A percentile compares a stretch with the other conserved stretches of the same genome.
Evolutionary conservation across 2,113 vertebrate species (phyloP).

Genomic region (Galeopterus variegatus): DNA sequence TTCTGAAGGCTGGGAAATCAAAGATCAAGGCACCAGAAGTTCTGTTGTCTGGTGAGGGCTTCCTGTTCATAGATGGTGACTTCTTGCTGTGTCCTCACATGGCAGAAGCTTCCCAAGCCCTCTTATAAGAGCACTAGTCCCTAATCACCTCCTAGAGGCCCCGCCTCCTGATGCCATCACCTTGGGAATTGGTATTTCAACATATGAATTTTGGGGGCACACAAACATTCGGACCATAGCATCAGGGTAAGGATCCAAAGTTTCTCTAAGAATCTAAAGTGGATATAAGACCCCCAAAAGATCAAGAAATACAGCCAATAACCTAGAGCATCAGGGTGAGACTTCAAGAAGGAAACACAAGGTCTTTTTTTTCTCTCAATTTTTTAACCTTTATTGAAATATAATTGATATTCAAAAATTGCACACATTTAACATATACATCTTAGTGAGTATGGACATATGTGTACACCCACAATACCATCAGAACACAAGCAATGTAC

Average conservation of each 20-base stretch:
- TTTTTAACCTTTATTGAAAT: too few relatives aligned
- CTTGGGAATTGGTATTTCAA: neutral
- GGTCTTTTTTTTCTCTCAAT: neutral
- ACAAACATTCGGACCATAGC: too few relatives aligned
- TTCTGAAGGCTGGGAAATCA: neutral
- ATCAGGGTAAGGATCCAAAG: neutral
- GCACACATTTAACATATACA: too few relatives aligned
- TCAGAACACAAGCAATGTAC: too few relatives aligned
- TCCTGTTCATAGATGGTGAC: neutral
- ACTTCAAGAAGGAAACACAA: neutral
- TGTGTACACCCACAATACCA: too few relatives aligned
- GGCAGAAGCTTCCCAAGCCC: neutral
- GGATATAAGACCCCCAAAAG: neutral
- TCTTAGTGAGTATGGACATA: too few relatives aligned
- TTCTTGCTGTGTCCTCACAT: neutral
- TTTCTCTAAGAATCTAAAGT: neutral
- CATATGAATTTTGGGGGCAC: neutral
- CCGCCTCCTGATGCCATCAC: too few relatives aligned
- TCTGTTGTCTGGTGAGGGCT: neutral
- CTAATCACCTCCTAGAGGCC: neutral
- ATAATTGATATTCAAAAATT: too few relatives aligned
- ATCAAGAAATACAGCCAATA: neutral
- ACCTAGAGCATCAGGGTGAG: neutral
- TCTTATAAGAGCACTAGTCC: neutral
- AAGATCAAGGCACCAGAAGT: neutral